These are phyloP conservation scores for Lepidocyrtinus sp. DNA, from an alignment of 2,888 invertebrate species.

Conservation along the genomic window DNA sequence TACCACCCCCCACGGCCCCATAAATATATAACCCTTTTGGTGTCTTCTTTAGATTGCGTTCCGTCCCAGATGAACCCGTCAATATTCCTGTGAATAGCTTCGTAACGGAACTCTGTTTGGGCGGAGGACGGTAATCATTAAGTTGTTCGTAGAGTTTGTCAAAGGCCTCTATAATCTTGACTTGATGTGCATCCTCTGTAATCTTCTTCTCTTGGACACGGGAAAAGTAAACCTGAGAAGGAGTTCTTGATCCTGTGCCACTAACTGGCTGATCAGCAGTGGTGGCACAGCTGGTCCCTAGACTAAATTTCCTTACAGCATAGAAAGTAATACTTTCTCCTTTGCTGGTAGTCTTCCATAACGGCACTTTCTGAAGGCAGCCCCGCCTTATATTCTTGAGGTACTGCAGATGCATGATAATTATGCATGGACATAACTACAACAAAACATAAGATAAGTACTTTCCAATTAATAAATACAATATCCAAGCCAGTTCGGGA, in stretches of 20 bases:
- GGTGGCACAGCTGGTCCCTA: no score
- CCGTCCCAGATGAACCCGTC: conserved; percentile 70
- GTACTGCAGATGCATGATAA: no score
- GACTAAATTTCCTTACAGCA: no score
- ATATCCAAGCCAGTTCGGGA: no score
- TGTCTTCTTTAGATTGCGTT: conserved; percentile 64
- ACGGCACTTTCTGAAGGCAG: no score
- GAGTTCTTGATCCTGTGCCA: conserved; percentile 1
- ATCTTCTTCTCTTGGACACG: conserved; percentile 71
- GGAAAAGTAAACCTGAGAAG: conserved; percentile 46
- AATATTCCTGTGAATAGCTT: conserved; percentile 59
- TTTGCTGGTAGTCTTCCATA: no score
- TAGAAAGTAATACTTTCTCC: no score
- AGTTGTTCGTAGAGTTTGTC: conserved; percentile 81
- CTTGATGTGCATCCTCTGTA: conserved; percentile 82
- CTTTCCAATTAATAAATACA: no score
- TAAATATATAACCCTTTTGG: conserved; percentile 90
- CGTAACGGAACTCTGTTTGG: conserved; percentile 66
- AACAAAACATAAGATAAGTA: no score
- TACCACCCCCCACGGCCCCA: conserved; percentile 92
- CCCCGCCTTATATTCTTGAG: no score
- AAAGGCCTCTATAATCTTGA: conserved; percentile 79
- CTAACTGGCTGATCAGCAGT: no score
- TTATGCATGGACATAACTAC: no score
- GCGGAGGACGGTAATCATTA: conserved; percentile 76